Percentiles rank a stretch among this genome's conserved stretches.
These are phyloP conservation scores for Zeugodacus cucurbitae DNA, from an alignment of 1,140 invertebrate species.

Conservation along the genomic window DNA sequence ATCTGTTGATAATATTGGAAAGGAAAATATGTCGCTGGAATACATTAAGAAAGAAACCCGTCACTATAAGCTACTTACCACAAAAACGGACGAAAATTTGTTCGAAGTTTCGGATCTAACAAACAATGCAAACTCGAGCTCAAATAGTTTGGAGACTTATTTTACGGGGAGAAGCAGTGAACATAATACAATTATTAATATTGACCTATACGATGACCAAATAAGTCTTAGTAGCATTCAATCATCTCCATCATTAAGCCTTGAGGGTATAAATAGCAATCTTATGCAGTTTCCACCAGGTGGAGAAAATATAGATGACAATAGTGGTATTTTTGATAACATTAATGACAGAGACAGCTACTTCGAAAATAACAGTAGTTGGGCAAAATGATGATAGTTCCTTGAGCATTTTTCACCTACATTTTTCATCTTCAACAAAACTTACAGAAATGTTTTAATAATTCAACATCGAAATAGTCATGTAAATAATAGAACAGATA, in stretches of 20 bases:
- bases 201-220: slow-evolving; percentile 75
- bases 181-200: slow-evolving; percentile 60
- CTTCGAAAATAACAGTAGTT: neutral
- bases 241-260: slow-evolving; percentile 73
- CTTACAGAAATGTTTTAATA: slow-evolving; percentile 55
- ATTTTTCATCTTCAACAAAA: slow-evolving; percentile 55
- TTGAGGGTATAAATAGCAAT: slow-evolving; percentile 76
- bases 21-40: neutral
- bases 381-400: neutral
- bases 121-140: neutral
- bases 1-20: neutral
- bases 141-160: neutral
- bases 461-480: slow-evolving; percentile 27
- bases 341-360: neutral
- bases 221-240: slow-evolving; percentile 84
- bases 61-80: neutral
- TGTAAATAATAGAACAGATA: neutral
- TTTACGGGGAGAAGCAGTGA: slow-evolving; percentile 39
- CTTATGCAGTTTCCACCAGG: slow-evolving; percentile 76
- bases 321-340: neutral
- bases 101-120: neutral
- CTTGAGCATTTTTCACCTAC: slow-evolving; percentile 54
- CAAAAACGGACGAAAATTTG: neutral
- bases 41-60: neutral
- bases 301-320: neutral